Conservation (phyloP, 2,797 vertebrate species). For the Microcaecilia unicolor region DNA sequence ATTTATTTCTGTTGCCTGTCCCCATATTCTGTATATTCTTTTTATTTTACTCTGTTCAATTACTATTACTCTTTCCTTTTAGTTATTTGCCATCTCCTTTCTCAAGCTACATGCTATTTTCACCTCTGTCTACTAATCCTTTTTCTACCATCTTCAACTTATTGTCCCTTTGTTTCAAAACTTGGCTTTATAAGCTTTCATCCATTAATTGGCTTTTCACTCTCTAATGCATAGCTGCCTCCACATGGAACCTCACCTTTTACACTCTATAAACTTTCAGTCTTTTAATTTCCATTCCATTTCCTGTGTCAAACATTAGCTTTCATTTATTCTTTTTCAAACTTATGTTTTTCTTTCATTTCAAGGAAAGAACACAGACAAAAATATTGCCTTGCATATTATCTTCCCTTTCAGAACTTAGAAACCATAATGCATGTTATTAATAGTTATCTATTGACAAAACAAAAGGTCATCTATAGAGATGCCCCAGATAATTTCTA, state of each 20-base stretch:
- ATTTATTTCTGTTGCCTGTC: no score
- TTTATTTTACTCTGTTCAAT: constrained; percentile 35
- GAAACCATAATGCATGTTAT: no score
- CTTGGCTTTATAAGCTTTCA: constrained; percentile 13
- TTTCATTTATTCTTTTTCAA: not conserved
- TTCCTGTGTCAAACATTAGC: not conserved
- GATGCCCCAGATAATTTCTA: no score
- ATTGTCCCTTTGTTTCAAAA: constrained; percentile 28
- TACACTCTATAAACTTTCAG: not conserved
- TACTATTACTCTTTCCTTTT: not conserved
- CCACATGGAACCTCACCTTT: constrained; percentile 3
- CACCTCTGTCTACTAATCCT: constrained; percentile 24
- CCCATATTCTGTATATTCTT: constrained; percentile 6
- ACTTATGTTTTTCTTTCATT: not conserved
- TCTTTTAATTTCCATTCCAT: not conserved
- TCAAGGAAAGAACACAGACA: no score
- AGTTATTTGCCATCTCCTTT: constrained; percentile 12
- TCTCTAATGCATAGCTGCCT: constrained; percentile 3
- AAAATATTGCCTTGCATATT: no score
- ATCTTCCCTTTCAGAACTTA: no score
- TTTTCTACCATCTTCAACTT: constrained; percentile 18
- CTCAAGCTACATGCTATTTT: constrained; percentile 19
- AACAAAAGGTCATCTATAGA: no score
- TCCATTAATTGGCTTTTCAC: constrained; percentile 1
- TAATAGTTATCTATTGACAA: no score